Evolutionary conservation across 1,140 invertebrate species (phyloP).

Genomic region (Aricia agestis): DNA sequence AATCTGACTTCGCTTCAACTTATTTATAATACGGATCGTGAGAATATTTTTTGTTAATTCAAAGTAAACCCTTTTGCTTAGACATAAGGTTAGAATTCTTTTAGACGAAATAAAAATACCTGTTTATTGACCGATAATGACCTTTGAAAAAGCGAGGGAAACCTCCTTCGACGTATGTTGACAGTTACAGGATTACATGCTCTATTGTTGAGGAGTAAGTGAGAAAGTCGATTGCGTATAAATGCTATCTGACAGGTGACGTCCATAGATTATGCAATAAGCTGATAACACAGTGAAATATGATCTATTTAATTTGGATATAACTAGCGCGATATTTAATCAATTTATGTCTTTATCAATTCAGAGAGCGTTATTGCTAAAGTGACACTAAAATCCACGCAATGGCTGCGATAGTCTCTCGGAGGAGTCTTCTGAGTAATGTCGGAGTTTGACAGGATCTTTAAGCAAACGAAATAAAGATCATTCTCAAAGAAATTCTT

Average conservation of each 20-base stretch:
- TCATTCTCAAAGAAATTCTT: too few relatives aligned
- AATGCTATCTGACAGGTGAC: constrained; percentile 30
- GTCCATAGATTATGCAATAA: constrained; percentile 33
- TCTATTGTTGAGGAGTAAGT: constrained; percentile 5
- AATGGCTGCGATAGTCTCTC: too few relatives aligned
- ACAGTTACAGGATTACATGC: constrained; percentile 20
- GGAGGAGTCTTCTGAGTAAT: too few relatives aligned
- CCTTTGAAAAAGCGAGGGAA: constrained; percentile 26
- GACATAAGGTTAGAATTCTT: constrained; percentile 25
- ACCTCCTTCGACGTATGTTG: constrained; percentile 14
- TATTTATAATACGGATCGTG: constrained; percentile 45
- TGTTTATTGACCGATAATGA: constrained; percentile 40
- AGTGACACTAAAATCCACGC: too few relatives aligned
- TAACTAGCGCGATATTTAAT: constrained; percentile 17
- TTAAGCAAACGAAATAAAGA: too few relatives aligned
- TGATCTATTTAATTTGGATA: constrained; percentile 13
- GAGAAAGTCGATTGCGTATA: constrained; percentile 3
- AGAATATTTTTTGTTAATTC: constrained; percentile 31
- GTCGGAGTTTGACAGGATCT: too few relatives aligned
- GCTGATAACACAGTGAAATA: constrained; percentile 13
- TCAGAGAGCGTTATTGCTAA: too few relatives aligned
- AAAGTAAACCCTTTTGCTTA: constrained; percentile 23
- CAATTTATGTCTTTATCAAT: not conserved
- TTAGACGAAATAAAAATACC: constrained; percentile 32
- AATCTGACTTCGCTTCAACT: constrained; percentile 23